These are phyloP conservation scores for Athrips mouffetella DNA, from an alignment of 2,888 invertebrate genomes.

Conservation along the genomic window DNA sequence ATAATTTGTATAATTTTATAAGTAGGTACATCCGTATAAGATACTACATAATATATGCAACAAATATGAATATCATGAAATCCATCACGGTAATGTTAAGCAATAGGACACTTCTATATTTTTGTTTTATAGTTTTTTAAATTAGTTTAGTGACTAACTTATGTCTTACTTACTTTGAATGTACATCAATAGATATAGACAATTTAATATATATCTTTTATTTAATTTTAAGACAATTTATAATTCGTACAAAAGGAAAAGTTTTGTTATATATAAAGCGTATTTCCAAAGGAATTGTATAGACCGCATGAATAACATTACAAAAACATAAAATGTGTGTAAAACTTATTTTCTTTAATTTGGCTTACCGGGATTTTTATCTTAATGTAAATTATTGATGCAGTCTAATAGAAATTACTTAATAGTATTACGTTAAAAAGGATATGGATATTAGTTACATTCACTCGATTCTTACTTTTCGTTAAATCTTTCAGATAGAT, in stretches of 20 bases:
- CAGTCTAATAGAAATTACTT: background rate
- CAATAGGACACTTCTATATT: background rate
- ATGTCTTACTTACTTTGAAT: too few species aligned
- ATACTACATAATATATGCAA: background rate
- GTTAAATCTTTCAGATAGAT: background rate
- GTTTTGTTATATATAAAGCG: slow-evolving; percentile 49
- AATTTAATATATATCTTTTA: slow-evolving; percentile 8
- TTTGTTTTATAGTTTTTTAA: background rate
- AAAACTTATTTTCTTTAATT: too few species aligned
- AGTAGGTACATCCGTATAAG: background rate
- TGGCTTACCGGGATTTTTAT: background rate
- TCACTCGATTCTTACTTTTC: slow-evolving; percentile 13
- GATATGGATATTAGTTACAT: slow-evolving; percentile 49
- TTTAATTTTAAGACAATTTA: too few species aligned
- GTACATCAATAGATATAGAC: slow-evolving; percentile 23
- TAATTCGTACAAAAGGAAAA: slow-evolving; percentile 46
- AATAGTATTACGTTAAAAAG: slow-evolving; percentile 29
- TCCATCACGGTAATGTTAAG: background rate
- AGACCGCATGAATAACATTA: slow-evolving; percentile 24
- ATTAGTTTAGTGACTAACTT: background rate
- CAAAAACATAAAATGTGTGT: too few species aligned
- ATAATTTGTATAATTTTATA: background rate
- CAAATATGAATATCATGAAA: background rate
- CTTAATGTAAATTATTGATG: background rate
- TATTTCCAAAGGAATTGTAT: slow-evolving; percentile 44